Percentiles rank a stretch among this genome's conserved stretches.
Conservation (phyloP, 1,140 invertebrate genomes). For the Stenopsyche tienmushanensis region DNA sequence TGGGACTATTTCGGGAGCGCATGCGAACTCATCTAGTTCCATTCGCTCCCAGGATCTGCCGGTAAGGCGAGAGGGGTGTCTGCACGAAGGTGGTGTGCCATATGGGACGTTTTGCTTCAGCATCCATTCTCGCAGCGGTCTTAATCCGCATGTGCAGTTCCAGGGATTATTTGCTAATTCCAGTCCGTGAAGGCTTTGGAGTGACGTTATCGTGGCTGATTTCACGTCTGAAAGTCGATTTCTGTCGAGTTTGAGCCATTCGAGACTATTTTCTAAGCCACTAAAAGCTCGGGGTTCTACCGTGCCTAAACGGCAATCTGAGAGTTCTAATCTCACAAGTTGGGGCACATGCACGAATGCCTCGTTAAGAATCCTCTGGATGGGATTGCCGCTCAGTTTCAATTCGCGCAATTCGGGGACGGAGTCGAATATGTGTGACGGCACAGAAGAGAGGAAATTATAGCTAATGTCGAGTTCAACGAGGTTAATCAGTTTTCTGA, state of each 20-base stretch:
- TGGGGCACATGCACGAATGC: slow-evolving; percentile 69
- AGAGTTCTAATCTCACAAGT: slow-evolving; percentile 71
- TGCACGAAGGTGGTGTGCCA: slow-evolving; percentile 67
- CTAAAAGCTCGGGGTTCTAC: slow-evolving; percentile 71
- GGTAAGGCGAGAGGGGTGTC: slow-evolving; percentile 60
- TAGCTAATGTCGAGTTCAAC: slow-evolving; percentile 78
- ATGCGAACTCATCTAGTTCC: slow-evolving; percentile 78
- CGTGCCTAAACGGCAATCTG: slow-evolving; percentile 64
- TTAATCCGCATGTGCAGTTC: slow-evolving; percentile 78
- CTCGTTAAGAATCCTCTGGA: slow-evolving; percentile 65
- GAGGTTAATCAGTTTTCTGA: slow-evolving; percentile 69
- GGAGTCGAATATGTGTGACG: slow-evolving; percentile 68
- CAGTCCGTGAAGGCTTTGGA: slow-evolving; percentile 70
- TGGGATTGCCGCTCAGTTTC: slow-evolving; percentile 71
- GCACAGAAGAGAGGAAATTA: slow-evolving; percentile 67
- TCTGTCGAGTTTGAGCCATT: slow-evolving; percentile 74
- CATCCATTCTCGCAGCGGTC: slow-evolving; percentile 77
- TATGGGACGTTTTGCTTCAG: slow-evolving; percentile 71
- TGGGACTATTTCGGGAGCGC: slow-evolving; percentile 65
- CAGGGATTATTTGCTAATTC: slow-evolving; percentile 76
- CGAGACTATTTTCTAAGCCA: slow-evolving; percentile 67
- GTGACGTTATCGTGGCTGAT: slow-evolving; percentile 63
- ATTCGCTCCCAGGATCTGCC: slow-evolving; percentile 71
- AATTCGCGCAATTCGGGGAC: slow-evolving; percentile 75
- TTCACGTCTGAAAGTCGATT: slow-evolving; percentile 69